Conservation (phyloP, 2,113 vertebrate genomes). For the Microtus montanus region DNA sequence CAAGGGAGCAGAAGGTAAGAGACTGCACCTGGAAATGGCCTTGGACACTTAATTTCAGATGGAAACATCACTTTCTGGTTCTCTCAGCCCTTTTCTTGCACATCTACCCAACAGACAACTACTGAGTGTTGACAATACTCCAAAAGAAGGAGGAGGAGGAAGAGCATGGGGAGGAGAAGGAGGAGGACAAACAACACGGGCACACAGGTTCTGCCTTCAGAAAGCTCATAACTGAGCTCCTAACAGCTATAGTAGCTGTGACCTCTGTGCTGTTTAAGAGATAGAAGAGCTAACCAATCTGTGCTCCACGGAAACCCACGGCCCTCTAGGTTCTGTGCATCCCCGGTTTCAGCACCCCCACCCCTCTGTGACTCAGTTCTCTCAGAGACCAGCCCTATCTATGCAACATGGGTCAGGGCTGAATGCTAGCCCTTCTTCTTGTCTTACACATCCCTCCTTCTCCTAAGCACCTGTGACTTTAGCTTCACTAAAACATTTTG, state of each 20-base stretch:
- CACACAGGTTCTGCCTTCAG: background rate
- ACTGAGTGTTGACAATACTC: too few species aligned
- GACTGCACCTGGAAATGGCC: background rate
- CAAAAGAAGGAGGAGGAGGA: background rate
- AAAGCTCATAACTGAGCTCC: background rate
- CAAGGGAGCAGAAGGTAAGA: background rate
- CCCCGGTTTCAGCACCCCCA: fast-evolving
- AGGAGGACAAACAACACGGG: background rate
- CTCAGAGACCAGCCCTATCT: background rate
- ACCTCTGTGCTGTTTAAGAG: background rate
- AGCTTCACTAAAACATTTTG: background rate
- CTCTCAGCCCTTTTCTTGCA: background rate
- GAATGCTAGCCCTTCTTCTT: background rate
- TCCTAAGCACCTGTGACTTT: background rate
- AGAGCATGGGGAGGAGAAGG: too few species aligned
- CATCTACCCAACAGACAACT: background rate
- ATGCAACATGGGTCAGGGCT: background rate
- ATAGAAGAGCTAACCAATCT: background rate
- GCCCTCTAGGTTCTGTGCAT: background rate
- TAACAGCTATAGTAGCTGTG: background rate
- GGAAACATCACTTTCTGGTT: background rate
- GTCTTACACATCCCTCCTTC: background rate
- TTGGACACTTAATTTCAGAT: background rate
- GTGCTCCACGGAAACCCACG: background rate
- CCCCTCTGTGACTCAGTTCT: too few species aligned